phyloP scores from a whole-genome alignment of 37 sponge, comb jelly and placozoan species.

The Oopsacas minuta region DNA sequence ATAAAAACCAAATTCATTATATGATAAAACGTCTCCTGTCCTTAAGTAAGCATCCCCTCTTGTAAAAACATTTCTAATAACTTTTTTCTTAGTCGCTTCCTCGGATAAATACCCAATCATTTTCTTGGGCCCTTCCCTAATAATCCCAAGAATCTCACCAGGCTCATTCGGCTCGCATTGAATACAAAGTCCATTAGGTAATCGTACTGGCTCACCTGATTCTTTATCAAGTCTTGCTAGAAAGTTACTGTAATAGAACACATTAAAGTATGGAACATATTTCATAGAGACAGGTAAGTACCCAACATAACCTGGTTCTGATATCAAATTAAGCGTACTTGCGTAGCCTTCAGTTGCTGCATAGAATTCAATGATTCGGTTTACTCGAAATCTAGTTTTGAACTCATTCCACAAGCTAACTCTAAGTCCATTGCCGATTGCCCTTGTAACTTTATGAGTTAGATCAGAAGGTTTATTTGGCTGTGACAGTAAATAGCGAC shows the following conservation, averaged over 20 bases:
- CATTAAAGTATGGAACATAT: neutral
- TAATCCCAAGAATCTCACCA: slow-evolving; percentile 29
- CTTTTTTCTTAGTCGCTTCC: slow-evolving; percentile 39
- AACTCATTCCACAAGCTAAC: slow-evolving; percentile 52
- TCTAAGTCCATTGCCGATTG: slow-evolving; percentile 69
- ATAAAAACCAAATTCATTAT: slow-evolving; percentile 48
- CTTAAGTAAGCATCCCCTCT: slow-evolving; percentile 34
- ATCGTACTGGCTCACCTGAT: slow-evolving; percentile 35
- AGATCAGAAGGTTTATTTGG: slow-evolving; percentile 33
- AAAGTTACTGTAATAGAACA: slow-evolving; percentile 21
- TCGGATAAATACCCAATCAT: slow-evolving; percentile 30
- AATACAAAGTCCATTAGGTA: slow-evolving; percentile 37
- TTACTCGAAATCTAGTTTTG: slow-evolving; percentile 42
- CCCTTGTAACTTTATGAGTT: slow-evolving; percentile 40
- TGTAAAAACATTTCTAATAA: slow-evolving; percentile 36
- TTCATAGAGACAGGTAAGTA: slow-evolving; percentile 10
- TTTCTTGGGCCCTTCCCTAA: neutral
- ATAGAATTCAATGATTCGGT: slow-evolving; percentile 62
- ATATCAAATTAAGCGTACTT: neutral
- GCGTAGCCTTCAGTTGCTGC: slow-evolving; percentile 68
- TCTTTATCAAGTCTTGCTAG: slow-evolving; percentile 24
- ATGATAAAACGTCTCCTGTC: slow-evolving; percentile 33
- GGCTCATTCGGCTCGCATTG: slow-evolving; percentile 25
- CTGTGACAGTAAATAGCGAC: slow-evolving; percentile 52
- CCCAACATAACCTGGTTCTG: slow-evolving; percentile 32